Percentiles rank a stretch among this genome's conserved stretches.
phyloP scores from a whole-genome alignment of 2,113 vertebrate genomes.

The Tichodroma muraria region DNA sequence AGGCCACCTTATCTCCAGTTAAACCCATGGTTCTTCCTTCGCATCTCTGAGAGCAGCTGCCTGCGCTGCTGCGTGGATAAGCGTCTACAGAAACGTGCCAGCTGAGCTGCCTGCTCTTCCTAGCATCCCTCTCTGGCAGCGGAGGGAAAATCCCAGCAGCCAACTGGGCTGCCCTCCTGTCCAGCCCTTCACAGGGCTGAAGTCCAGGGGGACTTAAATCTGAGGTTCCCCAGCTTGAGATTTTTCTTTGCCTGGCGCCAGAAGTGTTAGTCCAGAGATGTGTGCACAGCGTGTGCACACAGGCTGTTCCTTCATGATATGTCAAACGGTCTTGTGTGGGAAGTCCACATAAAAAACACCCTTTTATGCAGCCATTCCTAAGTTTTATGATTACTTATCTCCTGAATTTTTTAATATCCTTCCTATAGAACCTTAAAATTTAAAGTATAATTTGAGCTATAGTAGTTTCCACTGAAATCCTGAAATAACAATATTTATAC shows the following conservation, averaged over 20 bases:
- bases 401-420: neutral
- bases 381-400: neutral
- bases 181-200: neutral
- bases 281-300: accelerated
- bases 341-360: neutral
- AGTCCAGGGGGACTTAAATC: neutral
- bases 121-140: neutral
- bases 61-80: neutral
- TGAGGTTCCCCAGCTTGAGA: neutral
- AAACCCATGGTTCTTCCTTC: neutral
- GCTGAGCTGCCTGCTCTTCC: neutral
- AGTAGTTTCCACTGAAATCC: neutral
- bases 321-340: neutral
- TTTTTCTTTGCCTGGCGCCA: neutral
- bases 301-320: neutral
- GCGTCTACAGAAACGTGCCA: neutral
- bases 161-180: neutral
- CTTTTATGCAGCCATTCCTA: neutral
- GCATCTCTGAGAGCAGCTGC: neutral
- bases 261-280: neutral
- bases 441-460: neutral
- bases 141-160: neutral
- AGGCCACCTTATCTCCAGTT: neutral
- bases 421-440: neutral
- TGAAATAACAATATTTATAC: neutral